Evolutionary conservation across 2,113 vertebrate species (phyloP), one percentile per base, ranked within the genome.

Genomic region (Apus apus): DNA sequence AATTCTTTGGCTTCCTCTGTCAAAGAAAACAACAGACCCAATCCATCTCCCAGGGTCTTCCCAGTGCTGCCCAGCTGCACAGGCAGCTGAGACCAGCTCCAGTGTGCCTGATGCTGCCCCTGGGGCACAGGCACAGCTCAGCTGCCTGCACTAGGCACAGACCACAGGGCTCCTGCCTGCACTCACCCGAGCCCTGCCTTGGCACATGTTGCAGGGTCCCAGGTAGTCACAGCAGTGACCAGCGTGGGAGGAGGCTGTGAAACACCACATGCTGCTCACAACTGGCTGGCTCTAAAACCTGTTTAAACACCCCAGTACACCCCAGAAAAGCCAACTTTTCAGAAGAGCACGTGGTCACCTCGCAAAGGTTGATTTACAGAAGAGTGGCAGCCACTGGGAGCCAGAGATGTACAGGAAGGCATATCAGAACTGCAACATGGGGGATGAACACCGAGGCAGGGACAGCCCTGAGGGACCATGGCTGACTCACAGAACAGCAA

Each of bases 1-100:
- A 95, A 94, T 95, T 95, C 93, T 96, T 94, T 87, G 76, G 86
- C 64, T 75, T 77, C 86, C 79, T 91, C 90, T 75, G 82, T 71
- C 64, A 85, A 67, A 79, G 89, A 85, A 85, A 96, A 92, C 82
- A 94, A 96, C 81, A 81, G 90, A 81, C 22, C 53, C 64, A n/a
- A 68, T 78, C 68, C 90, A 67, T 84, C 92, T 95, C 92, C 73
- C 74, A 61, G 73, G 64, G 81, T 79, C 58, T 93, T 91, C 90
- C 94, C 96, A 97, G 84, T 7, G 87, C 85, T 64, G 91, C 81
- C 88, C 1, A 16, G 81, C 58, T 89, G 66, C 73, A 57, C 51
- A 91, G 78, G 89, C 79, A 83, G 95, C 83, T 29, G 75, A 72
- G 85, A 91, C 81, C 87, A 87, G 93, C 77, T 82, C 80, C 2